phyloP scores from a whole-genome alignment of 2,888 invertebrate species.

The Luperina testacea region DNA sequence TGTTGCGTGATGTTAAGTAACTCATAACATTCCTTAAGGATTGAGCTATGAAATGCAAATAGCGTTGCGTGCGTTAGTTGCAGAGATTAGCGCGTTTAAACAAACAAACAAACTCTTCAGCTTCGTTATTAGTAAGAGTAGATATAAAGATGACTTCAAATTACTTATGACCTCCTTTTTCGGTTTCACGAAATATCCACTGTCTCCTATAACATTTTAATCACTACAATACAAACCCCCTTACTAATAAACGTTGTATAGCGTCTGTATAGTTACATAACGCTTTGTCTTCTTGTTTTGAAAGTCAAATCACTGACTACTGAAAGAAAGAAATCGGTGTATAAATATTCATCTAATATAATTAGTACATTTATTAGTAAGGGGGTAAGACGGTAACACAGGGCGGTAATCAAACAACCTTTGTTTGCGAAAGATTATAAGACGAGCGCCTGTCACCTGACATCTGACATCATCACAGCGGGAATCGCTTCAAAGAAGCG shows the following conservation, averaged over 20 bases:
- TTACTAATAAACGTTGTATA: too few relatives aligned
- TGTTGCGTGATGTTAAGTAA: neutral
- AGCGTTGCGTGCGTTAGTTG: neutral
- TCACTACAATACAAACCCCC: neutral
- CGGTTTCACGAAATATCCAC: neutral
- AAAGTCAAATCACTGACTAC: too few relatives aligned
- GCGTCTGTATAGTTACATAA: too few relatives aligned
- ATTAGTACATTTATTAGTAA: too few relatives aligned
- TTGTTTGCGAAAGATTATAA: constrained; percentile 39
- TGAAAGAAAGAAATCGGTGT: too few relatives aligned
- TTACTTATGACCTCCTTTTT: too few relatives aligned
- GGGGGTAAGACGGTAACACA: neutral
- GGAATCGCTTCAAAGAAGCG: constrained; percentile 44
- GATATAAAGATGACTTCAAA: neutral
- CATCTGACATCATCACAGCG: constrained; percentile 23
- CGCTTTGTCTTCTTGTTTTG: too few relatives aligned
- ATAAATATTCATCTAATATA: too few relatives aligned
- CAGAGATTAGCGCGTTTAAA: neutral
- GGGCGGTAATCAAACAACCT: constrained; percentile 20
- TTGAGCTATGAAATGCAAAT: neutral
- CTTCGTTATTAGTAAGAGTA: neutral
- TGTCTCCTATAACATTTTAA: neutral
- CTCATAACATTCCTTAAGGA: neutral
- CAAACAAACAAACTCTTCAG: neutral
- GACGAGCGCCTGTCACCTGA: constrained; percentile 28